Base-by-base conservation (phyloP, 2,888 invertebrate genomes). In the Pristionchus arcanus region DNA sequence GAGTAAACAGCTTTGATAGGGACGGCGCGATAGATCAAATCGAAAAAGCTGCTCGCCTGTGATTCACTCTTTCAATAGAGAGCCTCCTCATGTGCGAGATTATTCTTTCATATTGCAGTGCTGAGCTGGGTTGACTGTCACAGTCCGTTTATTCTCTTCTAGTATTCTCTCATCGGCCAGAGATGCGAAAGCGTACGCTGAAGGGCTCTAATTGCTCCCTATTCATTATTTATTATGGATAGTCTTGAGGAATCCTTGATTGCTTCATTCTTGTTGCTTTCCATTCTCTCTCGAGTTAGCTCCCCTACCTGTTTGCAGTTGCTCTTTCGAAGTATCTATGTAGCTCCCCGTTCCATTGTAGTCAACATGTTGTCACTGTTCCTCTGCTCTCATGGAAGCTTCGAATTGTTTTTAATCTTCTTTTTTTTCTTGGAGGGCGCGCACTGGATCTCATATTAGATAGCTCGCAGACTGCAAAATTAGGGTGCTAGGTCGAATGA, bases 1-100 rank as follows among this genome's bases (percentile, higher is more conserved):
- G 49, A 81, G 49, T 53, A 81, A 81, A 81, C 81, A 81, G 28
- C 28, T 81, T 53, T 81, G 81, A 81, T 81, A 81, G 81, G 81
- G 81, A 81, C 81, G 81, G n/a, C 49, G 74, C 81, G 74, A 74
- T 74, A 34, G 37, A 74, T 37, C 37, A 37, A 37, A 74, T 34
- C 21, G 74, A 37, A 74, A 74, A 74, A 37, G 37, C 74, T 74
- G 74, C 74, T 74, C 37, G 74, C 74, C 74, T 74, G 37, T 74
- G 74, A 74, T 74, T 74, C 74, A 74, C 74, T 74, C 34, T 74
- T 74, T 74, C 74, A 74, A 74, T 37, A 74, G 74, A 15, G 34
- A 34, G 68, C 28, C 5, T 28, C 13, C 7, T 28, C 71, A 34
- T 37, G 74, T 71, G 71, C 34, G 71, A 34, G 71, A 37, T 74